phyloP scores from a whole-genome alignment of 2,888 invertebrate species.

The Mantis religiosa region DNA sequence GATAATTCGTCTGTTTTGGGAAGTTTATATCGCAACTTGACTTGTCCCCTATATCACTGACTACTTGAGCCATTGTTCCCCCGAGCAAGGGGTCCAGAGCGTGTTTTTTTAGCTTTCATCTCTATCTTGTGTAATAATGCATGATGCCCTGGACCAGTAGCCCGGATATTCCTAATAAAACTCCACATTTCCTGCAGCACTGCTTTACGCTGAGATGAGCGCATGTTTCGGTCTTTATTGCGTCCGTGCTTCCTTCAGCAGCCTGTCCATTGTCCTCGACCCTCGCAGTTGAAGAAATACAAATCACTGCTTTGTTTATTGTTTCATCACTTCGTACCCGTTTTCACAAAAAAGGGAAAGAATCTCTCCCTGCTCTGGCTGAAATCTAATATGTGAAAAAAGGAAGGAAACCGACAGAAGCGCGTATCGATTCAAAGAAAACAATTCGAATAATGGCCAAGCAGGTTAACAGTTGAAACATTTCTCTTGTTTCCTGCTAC shows the following conservation, averaged over 20 bases:
- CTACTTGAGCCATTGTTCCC: neutral
- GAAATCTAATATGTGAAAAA: neutral
- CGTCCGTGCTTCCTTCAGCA: slow-evolving; percentile 8
- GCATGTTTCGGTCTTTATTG: slow-evolving; percentile 12
- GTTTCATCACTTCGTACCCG: neutral
- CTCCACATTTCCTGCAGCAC: slow-evolving; percentile 1
- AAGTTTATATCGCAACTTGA: too few relatives aligned
- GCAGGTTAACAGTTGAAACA: neutral
- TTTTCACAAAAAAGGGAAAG: neutral
- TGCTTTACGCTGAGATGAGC: slow-evolving; percentile 12
- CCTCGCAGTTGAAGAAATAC: neutral
- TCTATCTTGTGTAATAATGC: slow-evolving; percentile 12
- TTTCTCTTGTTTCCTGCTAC: neutral
- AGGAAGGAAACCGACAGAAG: neutral
- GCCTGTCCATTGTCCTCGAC: neutral
- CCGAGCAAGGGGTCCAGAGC: neutral
- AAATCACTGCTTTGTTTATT: neutral
- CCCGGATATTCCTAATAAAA: slow-evolving; percentile 15
- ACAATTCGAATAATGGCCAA: neutral
- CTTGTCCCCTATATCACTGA: neutral
- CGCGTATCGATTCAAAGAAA: neutral
- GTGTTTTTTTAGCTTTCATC: slow-evolving; percentile 9
- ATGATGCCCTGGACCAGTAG: slow-evolving; percentile 5
- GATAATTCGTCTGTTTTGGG: too few relatives aligned
- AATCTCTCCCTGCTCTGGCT: neutral